Evolutionary conservation across 2,888 invertebrate genomes (phyloP), one percentile per base, ranked within the genome.

Genomic region (Actias luna): DNA sequence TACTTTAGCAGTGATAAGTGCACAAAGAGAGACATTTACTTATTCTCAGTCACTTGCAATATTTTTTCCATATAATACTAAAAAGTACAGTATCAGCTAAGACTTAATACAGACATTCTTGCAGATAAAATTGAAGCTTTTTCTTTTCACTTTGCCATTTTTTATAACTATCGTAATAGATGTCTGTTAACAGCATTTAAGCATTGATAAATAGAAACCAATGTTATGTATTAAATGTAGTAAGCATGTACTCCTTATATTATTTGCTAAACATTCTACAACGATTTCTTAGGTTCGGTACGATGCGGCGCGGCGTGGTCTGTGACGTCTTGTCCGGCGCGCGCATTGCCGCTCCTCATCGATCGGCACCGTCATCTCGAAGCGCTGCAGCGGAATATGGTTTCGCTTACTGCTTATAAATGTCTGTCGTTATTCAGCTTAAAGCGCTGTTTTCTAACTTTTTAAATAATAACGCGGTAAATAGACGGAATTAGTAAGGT

Each of bases 291-390:
- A 74, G 83, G 85, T 80, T 50, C 84, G 81, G 83, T 83, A 82
- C 83, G 85, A 79, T 82, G 80, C 84, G 81, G 83, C 84, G 82
- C 83, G 85, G 79, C 82, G 80, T 25, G 46, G 46, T 76, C 80
- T 77, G 77, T 92, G 91, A 92, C 92, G 91, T 92, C 92, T 91
- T 73, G 61, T 59, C 63, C 73, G 79, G 90, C 91, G 92, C 92
- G 91, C 92, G 92, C 92, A 90, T 63, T 67, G 4, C 62, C 65
- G 64, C 68, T 60, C 66, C 76, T 73, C 82, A 92, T 92, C 89
- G 92, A 92, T 92, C 87, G 80, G 71, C 68, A 70, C 74, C 71
- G 67, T 76, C 72, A 75, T 78, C 79, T 77, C 76, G 69, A 79
- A 85, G 85, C 80, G 85, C 85, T 88, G 82, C 80, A 90, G 83